Evolutionary conservation across 1,140 invertebrate genomes (phyloP).

Genomic region (Zaprionus africanus): DNA sequence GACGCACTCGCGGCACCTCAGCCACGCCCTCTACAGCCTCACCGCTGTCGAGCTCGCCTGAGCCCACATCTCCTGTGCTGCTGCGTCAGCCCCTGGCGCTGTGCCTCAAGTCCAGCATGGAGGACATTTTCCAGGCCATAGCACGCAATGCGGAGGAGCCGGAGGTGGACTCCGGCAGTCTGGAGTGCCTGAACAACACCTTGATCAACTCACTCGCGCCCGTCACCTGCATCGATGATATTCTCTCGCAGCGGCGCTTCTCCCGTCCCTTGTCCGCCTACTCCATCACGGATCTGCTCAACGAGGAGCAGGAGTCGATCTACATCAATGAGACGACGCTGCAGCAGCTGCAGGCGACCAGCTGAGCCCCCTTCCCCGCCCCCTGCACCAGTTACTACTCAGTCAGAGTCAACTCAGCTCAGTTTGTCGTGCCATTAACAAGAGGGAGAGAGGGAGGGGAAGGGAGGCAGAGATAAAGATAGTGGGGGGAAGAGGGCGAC

Average conservation of each 20-base stretch:
- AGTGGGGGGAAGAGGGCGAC: not conserved
- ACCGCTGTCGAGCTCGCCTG: constrained; percentile 66
- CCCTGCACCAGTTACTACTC: constrained; percentile 2
- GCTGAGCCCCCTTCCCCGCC: constrained; percentile 32
- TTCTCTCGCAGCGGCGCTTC: constrained; percentile 72
- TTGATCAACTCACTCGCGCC: constrained; percentile 48
- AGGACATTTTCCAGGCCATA: constrained; percentile 78
- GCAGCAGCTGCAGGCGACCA: constrained; percentile 28
- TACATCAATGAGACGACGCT: constrained; percentile 66
- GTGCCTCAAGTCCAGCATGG: constrained; percentile 78
- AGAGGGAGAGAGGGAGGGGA: not conserved
- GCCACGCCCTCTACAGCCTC: constrained; percentile 77
- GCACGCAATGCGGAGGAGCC: constrained; percentile 71
- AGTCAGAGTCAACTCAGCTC: constrained; percentile 27
- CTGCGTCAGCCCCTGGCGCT: constrained; percentile 56
- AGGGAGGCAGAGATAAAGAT: constrained; percentile 14
- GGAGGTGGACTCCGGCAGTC: constrained; percentile 41
- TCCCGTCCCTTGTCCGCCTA: constrained; percentile 76
- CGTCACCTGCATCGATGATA: constrained; percentile 80
- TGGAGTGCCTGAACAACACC: constrained; percentile 8
- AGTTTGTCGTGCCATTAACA: constrained; percentile 40
- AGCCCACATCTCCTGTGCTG: constrained; percentile 55
- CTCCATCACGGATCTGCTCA: constrained; percentile 79
- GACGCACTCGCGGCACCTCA: constrained; percentile 60
- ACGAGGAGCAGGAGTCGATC: constrained; percentile 70